Conservation (phyloP, 2,888 invertebrate species). For the Xestobium rufovillosum region DNA sequence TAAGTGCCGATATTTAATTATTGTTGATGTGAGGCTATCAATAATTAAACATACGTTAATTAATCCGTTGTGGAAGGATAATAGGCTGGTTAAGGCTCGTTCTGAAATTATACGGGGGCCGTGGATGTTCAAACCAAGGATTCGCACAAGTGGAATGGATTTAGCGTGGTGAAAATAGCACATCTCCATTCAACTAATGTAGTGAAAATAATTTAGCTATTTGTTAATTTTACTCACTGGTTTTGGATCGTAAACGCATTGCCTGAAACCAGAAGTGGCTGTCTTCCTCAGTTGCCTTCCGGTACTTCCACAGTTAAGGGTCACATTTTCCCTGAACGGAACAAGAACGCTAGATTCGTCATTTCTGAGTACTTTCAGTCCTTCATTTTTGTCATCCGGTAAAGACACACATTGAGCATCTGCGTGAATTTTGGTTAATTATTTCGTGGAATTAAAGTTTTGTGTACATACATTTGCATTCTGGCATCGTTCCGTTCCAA, state of each 20-base stretch:
- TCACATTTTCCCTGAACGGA: conserved; percentile 86
- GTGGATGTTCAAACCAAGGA: too few relatives aligned
- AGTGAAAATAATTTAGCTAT: conserved; percentile 6
- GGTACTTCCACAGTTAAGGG: conserved; percentile 68
- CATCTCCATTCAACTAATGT: too few relatives aligned
- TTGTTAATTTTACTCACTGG: conserved; percentile 47
- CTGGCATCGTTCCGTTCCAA: conserved; percentile 91
- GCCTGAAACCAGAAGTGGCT: conserved; percentile 76
- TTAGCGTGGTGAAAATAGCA: too few relatives aligned
- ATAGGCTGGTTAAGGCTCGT: too few relatives aligned
- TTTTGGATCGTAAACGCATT: conserved; percentile 93
- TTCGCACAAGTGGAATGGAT: too few relatives aligned
- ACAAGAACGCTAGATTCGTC: conserved; percentile 79
- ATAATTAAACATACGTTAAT: too few relatives aligned
- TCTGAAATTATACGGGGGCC: too few relatives aligned
- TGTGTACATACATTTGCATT: conserved; percentile 76
- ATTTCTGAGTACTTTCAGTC: conserved; percentile 66
- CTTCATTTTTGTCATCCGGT: conserved; percentile 83
- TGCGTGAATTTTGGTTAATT: conserved; percentile 38
- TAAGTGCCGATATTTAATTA: too few relatives aligned
- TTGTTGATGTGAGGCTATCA: too few relatives aligned
- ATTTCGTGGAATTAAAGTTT: conserved; percentile 7
- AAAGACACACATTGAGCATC: conserved; percentile 86
- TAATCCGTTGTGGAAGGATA: too few relatives aligned
- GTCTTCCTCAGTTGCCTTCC: conserved; percentile 76